Percentiles rank a stretch among this genome's conserved stretches.
Evolutionary conservation across 2,888 invertebrate species (phyloP).

Genomic region (Cephus rjabovi): DNA sequence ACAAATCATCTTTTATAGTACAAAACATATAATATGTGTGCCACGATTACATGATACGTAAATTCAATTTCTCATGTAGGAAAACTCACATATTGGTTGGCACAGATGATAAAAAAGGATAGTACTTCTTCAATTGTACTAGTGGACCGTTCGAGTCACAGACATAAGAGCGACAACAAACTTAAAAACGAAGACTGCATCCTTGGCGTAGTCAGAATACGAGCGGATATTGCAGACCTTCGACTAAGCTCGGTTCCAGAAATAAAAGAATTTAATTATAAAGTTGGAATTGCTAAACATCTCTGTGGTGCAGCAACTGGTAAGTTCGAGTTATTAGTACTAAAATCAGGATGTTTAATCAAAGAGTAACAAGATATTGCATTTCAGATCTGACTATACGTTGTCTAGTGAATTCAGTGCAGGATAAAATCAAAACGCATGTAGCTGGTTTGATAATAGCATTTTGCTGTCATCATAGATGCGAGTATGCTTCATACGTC

Average conservation of each 20-base stretch:
- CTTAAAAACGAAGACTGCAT: slow-evolving; percentile 66
- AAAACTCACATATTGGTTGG: slow-evolving; percentile 82
- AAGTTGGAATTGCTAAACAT: slow-evolving; percentile 86
- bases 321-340: slow-evolving; percentile 50
- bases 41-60: not conserved
- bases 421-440: slow-evolving; percentile 55
- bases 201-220: slow-evolving; percentile 72
- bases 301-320: slow-evolving; percentile 91
- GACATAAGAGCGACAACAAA: slow-evolving; percentile 84
- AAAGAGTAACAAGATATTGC: slow-evolving; percentile 15
- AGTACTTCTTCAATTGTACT: slow-evolving; percentile 73
- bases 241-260: slow-evolving; percentile 71
- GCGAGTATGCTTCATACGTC: slow-evolving; percentile 77
- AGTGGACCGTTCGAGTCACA: slow-evolving; percentile 83
- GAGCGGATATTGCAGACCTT: slow-evolving; percentile 87
- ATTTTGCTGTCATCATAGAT: slow-evolving; percentile 92
- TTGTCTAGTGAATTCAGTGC: slow-evolving; percentile 70
- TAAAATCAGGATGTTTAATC: slow-evolving; percentile 7
- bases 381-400: slow-evolving; percentile 78
- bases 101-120: slow-evolving; percentile 70
- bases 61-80: slow-evolving; percentile 67
- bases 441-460: slow-evolving; percentile 78
- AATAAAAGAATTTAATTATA: slow-evolving; percentile 64
- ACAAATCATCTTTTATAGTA: not conserved
- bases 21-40: not conserved